A percentile compares a stretch with the other conserved stretches of the same genome.
These are phyloP conservation scores for Asobara japonica DNA, from an alignment of 1,140 invertebrate genomes.

Conservation along the genomic window DNA sequence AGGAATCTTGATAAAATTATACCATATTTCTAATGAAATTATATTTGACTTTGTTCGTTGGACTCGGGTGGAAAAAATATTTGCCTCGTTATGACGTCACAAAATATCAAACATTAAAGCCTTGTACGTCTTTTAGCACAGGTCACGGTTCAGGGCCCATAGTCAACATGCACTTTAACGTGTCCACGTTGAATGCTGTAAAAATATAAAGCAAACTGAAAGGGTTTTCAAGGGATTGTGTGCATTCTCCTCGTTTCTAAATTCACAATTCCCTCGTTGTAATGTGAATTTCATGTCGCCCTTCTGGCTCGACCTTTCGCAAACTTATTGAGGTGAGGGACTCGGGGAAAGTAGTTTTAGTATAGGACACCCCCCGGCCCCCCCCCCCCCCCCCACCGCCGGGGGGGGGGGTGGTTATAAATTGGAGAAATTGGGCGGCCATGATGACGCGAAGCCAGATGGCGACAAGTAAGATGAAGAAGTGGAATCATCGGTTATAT, in stretches of 20 bases:
- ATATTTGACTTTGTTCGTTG: background rate
- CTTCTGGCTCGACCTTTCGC: background rate
- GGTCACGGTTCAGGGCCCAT: background rate
- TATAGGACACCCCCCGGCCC: background rate
- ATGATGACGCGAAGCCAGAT: background rate
- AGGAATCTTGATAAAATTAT: background rate
- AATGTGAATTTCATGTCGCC: constrained; percentile 39
- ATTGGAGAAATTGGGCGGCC: constrained; percentile 5
- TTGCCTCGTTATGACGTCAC: background rate
- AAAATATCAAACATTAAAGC: background rate
- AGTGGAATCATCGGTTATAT: background rate
- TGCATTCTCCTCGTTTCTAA: constrained; percentile 19
- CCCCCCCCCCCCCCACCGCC: no score
- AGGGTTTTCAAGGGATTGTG: background rate
- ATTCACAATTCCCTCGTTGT: constrained; percentile 21
- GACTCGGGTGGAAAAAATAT: background rate
- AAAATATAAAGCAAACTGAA: background rate
- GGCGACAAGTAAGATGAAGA: background rate
- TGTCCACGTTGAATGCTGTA: background rate
- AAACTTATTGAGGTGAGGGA: background rate
- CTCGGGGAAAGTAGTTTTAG: constrained; percentile 30
- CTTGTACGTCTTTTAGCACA: background rate
- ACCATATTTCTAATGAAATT: background rate
- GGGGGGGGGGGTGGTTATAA: constrained; percentile 31
- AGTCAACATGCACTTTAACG: background rate